Evolutionary conservation across 2,797 vertebrate genomes (phyloP).

Genomic region (Parotocinclus haroldoi): DNA sequence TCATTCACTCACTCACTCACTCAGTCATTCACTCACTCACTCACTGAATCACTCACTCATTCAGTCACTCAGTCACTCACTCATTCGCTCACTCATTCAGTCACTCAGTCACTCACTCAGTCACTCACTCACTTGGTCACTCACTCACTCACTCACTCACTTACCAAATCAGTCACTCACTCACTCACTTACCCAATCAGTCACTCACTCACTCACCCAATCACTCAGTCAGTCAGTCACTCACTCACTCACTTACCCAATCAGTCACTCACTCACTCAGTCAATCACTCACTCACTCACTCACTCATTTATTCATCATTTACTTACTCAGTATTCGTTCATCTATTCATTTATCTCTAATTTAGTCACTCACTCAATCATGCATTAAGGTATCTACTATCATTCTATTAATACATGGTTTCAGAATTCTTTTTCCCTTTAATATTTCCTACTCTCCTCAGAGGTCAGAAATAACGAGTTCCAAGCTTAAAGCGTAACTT

Average conservation of each 20-base stretch:
- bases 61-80: neutral
- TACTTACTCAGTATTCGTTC: neutral
- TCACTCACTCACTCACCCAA: neutral
- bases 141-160: neutral
- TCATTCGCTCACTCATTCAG: neutral
- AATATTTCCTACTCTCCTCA: too few species aligned
- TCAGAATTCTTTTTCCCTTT: too few species aligned
- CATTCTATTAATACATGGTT: too few species aligned
- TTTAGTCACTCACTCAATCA: neutral
- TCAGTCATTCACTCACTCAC: too few species aligned
- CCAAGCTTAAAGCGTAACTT: too few species aligned
- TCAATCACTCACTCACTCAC: neutral
- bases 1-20: constrained; percentile 1
- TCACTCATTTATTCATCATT: neutral
- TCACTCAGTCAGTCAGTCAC: neutral
- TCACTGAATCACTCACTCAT: neutral
- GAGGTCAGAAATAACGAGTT: too few species aligned
- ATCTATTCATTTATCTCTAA: too few species aligned
- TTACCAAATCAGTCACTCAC: neutral
- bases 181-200: neutral
- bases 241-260: neutral
- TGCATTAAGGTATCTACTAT: too few species aligned
- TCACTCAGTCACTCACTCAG: neutral
- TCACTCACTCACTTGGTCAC: neutral
- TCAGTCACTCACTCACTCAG: neutral